phyloP scores from a whole-genome alignment of 2,888 invertebrate genomes.

The Camptogramma bilineatum region DNA sequence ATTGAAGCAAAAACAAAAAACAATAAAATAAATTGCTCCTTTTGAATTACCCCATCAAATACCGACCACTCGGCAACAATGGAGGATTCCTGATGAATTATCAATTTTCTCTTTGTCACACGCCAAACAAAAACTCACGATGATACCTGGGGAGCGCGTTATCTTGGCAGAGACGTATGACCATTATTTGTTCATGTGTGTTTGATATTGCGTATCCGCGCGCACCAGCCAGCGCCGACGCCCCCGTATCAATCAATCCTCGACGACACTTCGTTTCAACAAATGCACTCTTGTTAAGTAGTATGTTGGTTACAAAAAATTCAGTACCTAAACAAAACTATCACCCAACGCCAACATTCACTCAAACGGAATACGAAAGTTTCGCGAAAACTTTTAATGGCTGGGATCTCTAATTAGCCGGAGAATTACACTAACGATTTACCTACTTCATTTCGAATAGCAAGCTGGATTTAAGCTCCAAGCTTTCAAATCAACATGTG shows the following conservation, averaged over 20 bases:
- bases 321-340: constrained; percentile 11
- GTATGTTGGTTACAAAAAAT: background rate
- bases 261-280: constrained; percentile 63
- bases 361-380: constrained; percentile 36
- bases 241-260: constrained; percentile 69
- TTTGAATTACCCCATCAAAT: constrained; percentile 71
- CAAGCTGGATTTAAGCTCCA: constrained; percentile 9
- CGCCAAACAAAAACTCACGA: constrained; percentile 77
- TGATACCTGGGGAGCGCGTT: constrained; percentile 76
- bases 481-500: constrained; percentile 16
- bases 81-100: constrained; percentile 73
- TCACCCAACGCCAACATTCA: constrained; percentile 25
- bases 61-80: constrained; percentile 69
- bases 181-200: constrained; percentile 75
- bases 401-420: constrained; percentile 42
- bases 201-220: constrained; percentile 56
- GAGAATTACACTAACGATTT: constrained; percentile 35
- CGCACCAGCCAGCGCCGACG: constrained; percentile 48
- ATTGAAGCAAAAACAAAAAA: constrained; percentile 62
- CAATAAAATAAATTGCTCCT: constrained; percentile 68
- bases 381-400: constrained; percentile 41
- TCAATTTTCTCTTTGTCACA: constrained; percentile 80
- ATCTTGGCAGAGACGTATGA: constrained; percentile 82
- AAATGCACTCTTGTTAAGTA: too few species aligned
- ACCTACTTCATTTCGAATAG: constrained; percentile 31